These are phyloP conservation scores for Molossus alvarezi DNA, from an alignment of 2,797 vertebrate species.

Conservation along the genomic window DNA sequence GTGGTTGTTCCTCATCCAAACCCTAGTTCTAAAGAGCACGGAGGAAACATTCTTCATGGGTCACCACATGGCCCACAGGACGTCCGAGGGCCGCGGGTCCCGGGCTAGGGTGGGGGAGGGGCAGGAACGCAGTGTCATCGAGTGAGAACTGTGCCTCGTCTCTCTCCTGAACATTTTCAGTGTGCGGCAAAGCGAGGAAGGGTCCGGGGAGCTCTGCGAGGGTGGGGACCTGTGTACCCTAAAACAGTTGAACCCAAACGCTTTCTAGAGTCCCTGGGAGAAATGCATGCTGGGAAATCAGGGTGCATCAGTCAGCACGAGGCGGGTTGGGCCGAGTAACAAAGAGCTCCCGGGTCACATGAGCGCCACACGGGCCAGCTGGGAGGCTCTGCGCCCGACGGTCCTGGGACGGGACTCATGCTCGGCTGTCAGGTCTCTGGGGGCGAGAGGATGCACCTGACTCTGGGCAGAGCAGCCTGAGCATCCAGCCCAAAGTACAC, in stretches of 20 bases:
- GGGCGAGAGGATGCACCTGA: rapidly evolving
- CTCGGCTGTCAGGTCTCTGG: neutral
- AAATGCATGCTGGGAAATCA: neutral
- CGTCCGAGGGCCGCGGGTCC: rapidly evolving
- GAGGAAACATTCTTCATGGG: rapidly evolving
- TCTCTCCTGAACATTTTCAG: neutral
- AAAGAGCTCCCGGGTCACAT: rapidly evolving
- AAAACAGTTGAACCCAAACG: rapidly evolving
- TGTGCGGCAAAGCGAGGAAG: rapidly evolving
- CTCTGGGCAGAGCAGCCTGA: neutral
- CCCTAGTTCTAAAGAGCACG: rapidly evolving
- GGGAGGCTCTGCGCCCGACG: neutral
- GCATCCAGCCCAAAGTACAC: rapidly evolving
- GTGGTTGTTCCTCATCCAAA: rapidly evolving
- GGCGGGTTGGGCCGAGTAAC: no score
- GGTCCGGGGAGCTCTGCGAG: rapidly evolving
- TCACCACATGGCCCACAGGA: rapidly evolving
- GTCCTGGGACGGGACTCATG: rapidly evolving
- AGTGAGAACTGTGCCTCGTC: rapidly evolving
- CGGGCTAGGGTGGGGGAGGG: neutral
- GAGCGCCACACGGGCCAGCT: rapidly evolving
- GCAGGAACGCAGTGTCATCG: rapidly evolving
- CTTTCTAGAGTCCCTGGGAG: neutral
- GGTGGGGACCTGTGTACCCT: neutral
- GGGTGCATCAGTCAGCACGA: rapidly evolving